Evolutionary conservation across 1,140 invertebrate species (phyloP), one percentile per base, ranked within the genome.

Genomic region (Drosophila jambulina): DNA sequence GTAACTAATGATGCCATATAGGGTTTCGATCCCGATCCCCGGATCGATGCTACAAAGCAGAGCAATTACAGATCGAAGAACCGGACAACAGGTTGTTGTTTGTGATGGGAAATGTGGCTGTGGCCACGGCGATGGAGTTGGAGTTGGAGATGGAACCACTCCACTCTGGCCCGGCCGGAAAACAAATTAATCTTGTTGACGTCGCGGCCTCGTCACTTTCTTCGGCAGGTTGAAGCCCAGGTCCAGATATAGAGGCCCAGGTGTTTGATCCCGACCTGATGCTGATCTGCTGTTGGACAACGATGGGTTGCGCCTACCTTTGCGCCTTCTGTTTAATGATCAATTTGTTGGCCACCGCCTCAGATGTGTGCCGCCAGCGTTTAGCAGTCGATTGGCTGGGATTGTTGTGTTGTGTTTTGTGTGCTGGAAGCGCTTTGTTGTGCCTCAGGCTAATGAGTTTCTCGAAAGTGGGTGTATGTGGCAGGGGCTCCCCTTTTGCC

Each of bases 181-280:
- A 91, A 91, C 90, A 91, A 77, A 91, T 91, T 91, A 91, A 91
- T 91, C 88, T 91, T 91, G 75, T 75, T 78, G 72, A 78, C 83
- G 77, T 83, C 54, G 76, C 70, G 54, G 56, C 70, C 74, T 72
- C 76, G 69, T 79, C 79, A 86, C 83, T 86, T 86, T 86, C 84
- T 87, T 87, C 63, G 72, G 61, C 74, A 75, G 67, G 58, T 70
- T 64, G 54, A 68, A 75, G 48, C 23, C 45, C 58, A 29, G 62
- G 51, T 25, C 36, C 21, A 56, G 64, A 27, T 48, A 49, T 51
- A 25, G 53, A 29, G 68, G 70, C 45, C 43, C 85, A 91, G 88
- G 91, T 91, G 88, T 91, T 91, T 91, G 88, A 86, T 82, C 80
- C 87, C 71, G 56, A 68, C 54, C 82, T 78, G 75, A 68, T 80